Conservation (phyloP, 2,888 invertebrate species). For the Hylaea fasciaria region DNA sequence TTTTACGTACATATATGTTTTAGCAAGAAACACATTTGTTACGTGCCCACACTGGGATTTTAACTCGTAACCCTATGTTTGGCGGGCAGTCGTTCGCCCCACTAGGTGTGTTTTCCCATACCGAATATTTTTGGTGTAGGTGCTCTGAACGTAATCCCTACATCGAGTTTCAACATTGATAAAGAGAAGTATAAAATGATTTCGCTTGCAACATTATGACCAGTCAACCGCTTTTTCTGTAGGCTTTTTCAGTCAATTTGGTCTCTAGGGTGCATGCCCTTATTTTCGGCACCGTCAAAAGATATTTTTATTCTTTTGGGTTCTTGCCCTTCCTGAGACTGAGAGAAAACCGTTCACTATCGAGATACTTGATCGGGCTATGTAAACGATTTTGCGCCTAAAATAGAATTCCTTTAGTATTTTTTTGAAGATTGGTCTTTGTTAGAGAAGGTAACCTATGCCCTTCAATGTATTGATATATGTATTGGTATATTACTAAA, state of each 20-base stretch:
- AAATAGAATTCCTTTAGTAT: conserved; percentile 22
- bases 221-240: conserved; percentile 14
- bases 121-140: too few species aligned
- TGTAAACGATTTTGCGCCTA: conserved; percentile 10
- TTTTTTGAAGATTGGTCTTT: neutral
- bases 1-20: too few species aligned
- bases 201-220: neutral
- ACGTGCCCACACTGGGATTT: too few species aligned
- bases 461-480: neutral
- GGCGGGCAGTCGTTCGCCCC: too few species aligned
- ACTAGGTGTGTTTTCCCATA: too few species aligned
- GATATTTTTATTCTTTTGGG: conserved; percentile 21
- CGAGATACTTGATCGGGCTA: conserved; percentile 27
- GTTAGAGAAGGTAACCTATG: neutral
- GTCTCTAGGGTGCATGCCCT: conserved; percentile 25
- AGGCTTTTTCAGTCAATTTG: conserved; percentile 28
- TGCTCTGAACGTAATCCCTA: too few species aligned
- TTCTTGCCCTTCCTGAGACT: conserved; percentile 21
- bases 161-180: too few species aligned
- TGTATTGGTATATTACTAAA: neutral
- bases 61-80: too few species aligned
- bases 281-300: conserved; percentile 22
- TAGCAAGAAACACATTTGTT: too few species aligned
- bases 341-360: conserved; percentile 22
- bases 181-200: neutral